A percentile compares a stretch with the other conserved stretches of the same genome.
Conservation (phyloP, 2,113 vertebrate genomes). For the Plecotus auritus region DNA sequence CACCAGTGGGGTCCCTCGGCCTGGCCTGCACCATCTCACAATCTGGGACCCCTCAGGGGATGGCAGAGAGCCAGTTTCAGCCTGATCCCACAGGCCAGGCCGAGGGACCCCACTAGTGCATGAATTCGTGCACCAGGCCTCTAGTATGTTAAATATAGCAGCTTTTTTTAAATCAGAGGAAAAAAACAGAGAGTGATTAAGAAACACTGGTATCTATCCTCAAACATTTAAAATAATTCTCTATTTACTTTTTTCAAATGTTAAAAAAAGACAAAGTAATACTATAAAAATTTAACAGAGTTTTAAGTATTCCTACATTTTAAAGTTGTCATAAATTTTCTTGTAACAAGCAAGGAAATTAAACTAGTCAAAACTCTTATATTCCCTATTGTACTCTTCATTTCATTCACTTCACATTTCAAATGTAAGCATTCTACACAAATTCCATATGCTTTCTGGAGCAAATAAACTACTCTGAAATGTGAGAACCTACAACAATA, state of each 20-base stretch:
- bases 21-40: too few species aligned
- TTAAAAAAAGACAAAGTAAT: neutral
- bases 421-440: neutral
- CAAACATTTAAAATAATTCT: neutral
- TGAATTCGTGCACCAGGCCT: too few species aligned
- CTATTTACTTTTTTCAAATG: neutral
- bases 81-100: too few species aligned
- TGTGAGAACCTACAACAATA: neutral
- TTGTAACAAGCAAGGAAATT: neutral
- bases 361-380: neutral
- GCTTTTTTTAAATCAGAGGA: neutral
- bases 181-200: neutral
- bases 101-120: too few species aligned
- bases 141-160: neutral
- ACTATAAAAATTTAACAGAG: neutral
- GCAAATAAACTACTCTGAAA: neutral
- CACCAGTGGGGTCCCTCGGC: too few species aligned
- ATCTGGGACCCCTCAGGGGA: too few species aligned
- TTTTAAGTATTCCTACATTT: neutral
- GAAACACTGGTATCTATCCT: neutral
- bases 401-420: neutral
- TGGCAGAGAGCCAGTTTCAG: too few species aligned
- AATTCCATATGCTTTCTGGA: neutral
- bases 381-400: neutral
- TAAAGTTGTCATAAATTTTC: neutral